phyloP scores from a whole-genome alignment of 1,140 invertebrate genomes.

The Listronotus bonariensis region DNA sequence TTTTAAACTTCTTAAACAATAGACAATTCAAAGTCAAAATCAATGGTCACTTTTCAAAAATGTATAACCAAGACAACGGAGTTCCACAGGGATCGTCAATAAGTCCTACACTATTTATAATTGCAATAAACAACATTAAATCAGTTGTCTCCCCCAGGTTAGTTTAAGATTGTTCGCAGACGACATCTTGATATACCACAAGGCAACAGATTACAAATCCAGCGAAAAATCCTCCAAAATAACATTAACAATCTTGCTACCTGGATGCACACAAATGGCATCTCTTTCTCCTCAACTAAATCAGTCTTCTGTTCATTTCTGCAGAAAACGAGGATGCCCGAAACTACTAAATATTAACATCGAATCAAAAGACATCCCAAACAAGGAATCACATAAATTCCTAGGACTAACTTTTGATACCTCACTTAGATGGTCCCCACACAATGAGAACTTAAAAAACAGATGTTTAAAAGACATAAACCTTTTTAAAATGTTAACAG shows the following conservation, averaged over 20 bases:
- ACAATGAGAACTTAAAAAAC: slow-evolving; percentile 7
- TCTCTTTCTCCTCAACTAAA: slow-evolving; percentile 11
- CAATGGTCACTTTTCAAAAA: no score
- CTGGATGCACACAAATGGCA: slow-evolving; percentile 1
- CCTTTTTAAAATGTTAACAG: slow-evolving; percentile 12
- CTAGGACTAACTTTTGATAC: slow-evolving; percentile 17
- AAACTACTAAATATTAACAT: slow-evolving; percentile 2
- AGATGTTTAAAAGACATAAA: slow-evolving; percentile 10
- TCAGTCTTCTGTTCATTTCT: background rate
- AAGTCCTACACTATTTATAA: slow-evolving; percentile 1
- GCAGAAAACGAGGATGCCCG: background rate
- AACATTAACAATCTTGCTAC: slow-evolving; percentile 8
- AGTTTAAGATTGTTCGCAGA: slow-evolving; percentile 16
- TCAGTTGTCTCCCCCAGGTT: background rate
- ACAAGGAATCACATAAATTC: background rate
- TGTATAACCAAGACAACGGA: no score
- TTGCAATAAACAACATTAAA: slow-evolving; percentile 6
- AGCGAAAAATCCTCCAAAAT: slow-evolving; percentile 12
- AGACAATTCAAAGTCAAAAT: no score
- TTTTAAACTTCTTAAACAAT: no score
- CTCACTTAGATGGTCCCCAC: slow-evolving; percentile 1
- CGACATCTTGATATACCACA: slow-evolving; percentile 20
- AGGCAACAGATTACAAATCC: slow-evolving; percentile 7
- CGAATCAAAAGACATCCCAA: background rate
- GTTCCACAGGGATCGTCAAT: no score